Evolutionary conservation across 2,797 vertebrate genomes (phyloP).

Genomic region (Orestias chungarensis): DNA sequence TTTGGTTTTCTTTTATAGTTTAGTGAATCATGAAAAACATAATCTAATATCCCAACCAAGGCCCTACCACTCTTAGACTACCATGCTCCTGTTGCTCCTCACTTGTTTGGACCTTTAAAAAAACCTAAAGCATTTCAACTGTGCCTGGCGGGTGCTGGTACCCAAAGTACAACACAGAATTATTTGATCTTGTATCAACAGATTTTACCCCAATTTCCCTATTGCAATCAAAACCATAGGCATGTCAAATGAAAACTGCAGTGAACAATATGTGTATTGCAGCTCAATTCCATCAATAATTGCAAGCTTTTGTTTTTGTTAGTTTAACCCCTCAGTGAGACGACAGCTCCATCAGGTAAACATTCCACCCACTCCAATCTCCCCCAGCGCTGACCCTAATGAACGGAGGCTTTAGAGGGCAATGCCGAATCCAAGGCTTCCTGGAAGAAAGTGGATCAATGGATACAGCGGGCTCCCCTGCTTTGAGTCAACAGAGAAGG

Average conservation of each 20-base stretch:
- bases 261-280: constrained; percentile 39
- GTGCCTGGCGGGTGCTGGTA: too few species aligned
- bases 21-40: too few species aligned
- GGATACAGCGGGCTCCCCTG: constrained; percentile 26
- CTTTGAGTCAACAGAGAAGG: constrained; percentile 38
- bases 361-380: constrained; percentile 27
- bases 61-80: too few species aligned
- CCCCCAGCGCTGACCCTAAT: constrained; percentile 34
- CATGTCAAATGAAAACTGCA: constrained; percentile 5
- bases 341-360: constrained; percentile 35
- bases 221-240: background rate
- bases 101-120: too few species aligned
- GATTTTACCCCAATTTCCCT: too few species aligned
- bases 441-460: constrained; percentile 34
- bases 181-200: background rate
- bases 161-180: background rate
- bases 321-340: constrained; percentile 23
- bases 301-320: constrained; percentile 23
- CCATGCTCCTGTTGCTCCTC: too few species aligned
- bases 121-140: background rate
- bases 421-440: constrained; percentile 31
- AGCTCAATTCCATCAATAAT: constrained; percentile 41
- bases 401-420: constrained; percentile 52
- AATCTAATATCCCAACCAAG: too few species aligned
- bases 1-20: too few species aligned